Evolutionary conservation across 2,113 vertebrate genomes (phyloP), one percentile per base, ranked within the genome.

Genomic region (Stegastes partitus): DNA sequence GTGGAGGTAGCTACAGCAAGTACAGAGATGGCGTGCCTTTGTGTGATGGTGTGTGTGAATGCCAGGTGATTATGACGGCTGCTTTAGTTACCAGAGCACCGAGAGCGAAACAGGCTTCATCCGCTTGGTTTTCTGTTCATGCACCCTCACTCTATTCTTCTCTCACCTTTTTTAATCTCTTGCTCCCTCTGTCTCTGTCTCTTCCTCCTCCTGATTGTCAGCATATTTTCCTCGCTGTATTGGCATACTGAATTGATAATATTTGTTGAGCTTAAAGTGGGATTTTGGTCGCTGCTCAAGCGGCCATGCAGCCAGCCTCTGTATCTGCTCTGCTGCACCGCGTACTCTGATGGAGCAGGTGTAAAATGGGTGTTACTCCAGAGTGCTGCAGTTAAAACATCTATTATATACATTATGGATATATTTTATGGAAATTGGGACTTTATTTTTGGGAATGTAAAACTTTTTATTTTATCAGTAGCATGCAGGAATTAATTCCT

Each of bases 201-300:
- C 54, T 22, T 70, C 28, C 61, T 77, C 51, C 58, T 59, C 57
- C 72, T 78, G 53, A 70, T 66, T 81, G 66, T 88, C 84, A 82
- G 79, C 68, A 77, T 65, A 77, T 85, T 82, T 71, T 62, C 44
- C 55, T 55, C 1, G 18, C 68, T 82, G 51, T 74, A 80, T 79
- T 77, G 81, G 31, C 68, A 53, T 57, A 69, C 54, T 81, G 84
- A 81, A 86, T 57, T 86, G 88, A 86, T 75, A 77, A 80, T 77
- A 65, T 88, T 81, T 84, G 79, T 78, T 68, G 67, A 83, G 76
- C 77, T 81, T 74, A 81, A 75, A 56, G 58, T 47, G 77, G 80
- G 73, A 83, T 70, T 83, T 81, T 64, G 14, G 42, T 34, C 56
- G 58, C 66, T 76, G 73, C 59, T 80, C 70, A 83, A 70, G 79